These are phyloP conservation scores for Stegophylla sp. DNA, from an alignment of 2,888 invertebrate genomes.

Conservation along the genomic window DNA sequence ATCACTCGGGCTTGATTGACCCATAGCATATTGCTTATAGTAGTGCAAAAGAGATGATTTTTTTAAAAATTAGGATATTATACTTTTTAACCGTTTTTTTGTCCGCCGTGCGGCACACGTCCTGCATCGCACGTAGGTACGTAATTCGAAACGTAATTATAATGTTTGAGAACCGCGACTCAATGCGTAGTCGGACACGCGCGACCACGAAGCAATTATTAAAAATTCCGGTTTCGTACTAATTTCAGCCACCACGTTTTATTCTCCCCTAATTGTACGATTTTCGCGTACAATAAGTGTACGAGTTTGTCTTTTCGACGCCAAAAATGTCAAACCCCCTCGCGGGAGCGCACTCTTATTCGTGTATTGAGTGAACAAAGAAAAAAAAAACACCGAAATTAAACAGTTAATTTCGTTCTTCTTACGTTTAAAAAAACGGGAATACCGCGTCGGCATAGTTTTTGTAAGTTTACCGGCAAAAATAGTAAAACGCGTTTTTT, in stretches of 20 bases:
- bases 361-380: too few species aligned
- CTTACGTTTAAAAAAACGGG: too few species aligned
- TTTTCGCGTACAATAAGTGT: neutral
- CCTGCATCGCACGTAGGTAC: neutral
- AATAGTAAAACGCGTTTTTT: neutral
- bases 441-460: neutral
- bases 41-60: too few species aligned
- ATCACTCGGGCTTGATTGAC: too few species aligned
- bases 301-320: neutral
- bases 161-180: too few species aligned
- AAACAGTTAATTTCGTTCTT: too few species aligned
- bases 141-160: constrained; percentile 27
- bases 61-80: too few species aligned
- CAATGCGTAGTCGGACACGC: constrained; percentile 16
- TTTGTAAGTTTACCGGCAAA: neutral
- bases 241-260: too few species aligned
- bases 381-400: too few species aligned
- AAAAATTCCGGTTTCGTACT: constrained; percentile 38
- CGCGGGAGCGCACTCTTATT: too few species aligned
- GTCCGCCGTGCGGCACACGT: neutral
- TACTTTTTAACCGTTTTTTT: too few species aligned
- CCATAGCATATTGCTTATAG: too few species aligned
- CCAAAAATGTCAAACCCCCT: neutral
- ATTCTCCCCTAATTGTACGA: neutral
- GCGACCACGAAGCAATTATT: constrained; percentile 8